Conservation (phyloP, 2,888 invertebrate genomes). For the Psococerastis gibbosa region DNA sequence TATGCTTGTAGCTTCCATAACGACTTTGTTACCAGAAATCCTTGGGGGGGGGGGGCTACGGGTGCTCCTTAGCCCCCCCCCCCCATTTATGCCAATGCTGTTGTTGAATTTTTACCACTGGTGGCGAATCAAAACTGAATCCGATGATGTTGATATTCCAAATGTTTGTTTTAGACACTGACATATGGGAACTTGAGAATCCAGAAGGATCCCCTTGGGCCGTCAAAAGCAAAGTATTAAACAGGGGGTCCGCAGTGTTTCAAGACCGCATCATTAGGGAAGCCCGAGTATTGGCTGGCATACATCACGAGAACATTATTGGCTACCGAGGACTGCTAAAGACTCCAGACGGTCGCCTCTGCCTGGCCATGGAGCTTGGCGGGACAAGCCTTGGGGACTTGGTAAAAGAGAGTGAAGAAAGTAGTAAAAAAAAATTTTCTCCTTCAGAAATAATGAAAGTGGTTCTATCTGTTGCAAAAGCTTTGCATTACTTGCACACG, state of each 20-base stretch:
- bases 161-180: conserved; percentile 41
- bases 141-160: too few species aligned
- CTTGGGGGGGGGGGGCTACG: too few species aligned
- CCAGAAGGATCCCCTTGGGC: conserved; percentile 56
- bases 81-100: too few species aligned
- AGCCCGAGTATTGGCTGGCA: conserved; percentile 43
- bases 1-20: too few species aligned
- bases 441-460: conserved; percentile 44
- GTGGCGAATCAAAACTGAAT: too few species aligned
- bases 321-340: conserved; percentile 44
- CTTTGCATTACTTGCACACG: conserved; percentile 57
- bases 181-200: conserved; percentile 52
- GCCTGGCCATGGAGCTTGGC: conserved; percentile 64
- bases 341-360: conserved; percentile 30
- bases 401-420: conserved; percentile 45
- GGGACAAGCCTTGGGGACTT: conserved; percentile 49
- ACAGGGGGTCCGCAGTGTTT: conserved; percentile 25
- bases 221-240: conserved; percentile 61
- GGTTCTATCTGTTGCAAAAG: conserved; percentile 43
- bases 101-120: too few species aligned
- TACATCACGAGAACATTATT: conserved; percentile 67
- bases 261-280: conserved; percentile 43
- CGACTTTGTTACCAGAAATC: too few species aligned
- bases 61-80: too few species aligned
- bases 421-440: conserved; percentile 36